Conservation (phyloP, 2,888 invertebrate species). For the Pachydiplax longipennis region DNA sequence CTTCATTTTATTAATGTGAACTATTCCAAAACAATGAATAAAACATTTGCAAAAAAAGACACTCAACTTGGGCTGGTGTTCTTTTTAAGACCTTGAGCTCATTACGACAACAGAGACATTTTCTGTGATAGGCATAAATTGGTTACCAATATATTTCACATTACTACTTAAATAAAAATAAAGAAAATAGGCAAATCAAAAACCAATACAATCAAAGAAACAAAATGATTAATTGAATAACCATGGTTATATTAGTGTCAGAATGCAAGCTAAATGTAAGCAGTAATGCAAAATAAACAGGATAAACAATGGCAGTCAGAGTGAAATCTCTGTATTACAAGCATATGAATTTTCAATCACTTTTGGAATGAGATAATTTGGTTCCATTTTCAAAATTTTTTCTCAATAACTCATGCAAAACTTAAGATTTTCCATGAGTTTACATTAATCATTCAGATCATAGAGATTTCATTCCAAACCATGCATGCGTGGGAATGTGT, state of each 20-base stretch:
- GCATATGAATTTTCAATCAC: neutral
- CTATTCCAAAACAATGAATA: conserved; percentile 29
- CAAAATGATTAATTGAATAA: conserved; percentile 22
- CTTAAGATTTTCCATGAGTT: neutral
- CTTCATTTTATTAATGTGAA: conserved; percentile 36
- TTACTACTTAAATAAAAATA: neutral
- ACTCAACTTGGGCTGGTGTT: conserved; percentile 35
- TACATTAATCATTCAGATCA: too few relatives aligned
- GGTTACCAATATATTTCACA: conserved; percentile 38
- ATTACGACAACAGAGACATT: conserved; percentile 33
- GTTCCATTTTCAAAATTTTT: neutral
- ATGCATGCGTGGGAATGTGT: conserved; percentile 22
- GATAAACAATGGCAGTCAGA: neutral
- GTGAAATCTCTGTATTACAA: conserved; percentile 23
- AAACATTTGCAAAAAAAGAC: conserved; percentile 37
- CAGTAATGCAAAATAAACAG: conserved; percentile 10
- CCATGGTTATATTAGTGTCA: conserved; percentile 16
- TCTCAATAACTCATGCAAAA: neutral
- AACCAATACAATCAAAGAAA: conserved; percentile 15
- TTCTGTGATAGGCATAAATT: conserved; percentile 44
- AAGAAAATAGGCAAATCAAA: conserved; percentile 22
- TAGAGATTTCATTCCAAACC: conserved; percentile 8
- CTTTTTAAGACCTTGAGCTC: conserved; percentile 31
- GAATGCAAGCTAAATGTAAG: conserved; percentile 34
- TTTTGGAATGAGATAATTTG: neutral